Evolutionary conservation across 2,888 invertebrate species (phyloP).

Genomic region (Agrilus biguttatus): DNA sequence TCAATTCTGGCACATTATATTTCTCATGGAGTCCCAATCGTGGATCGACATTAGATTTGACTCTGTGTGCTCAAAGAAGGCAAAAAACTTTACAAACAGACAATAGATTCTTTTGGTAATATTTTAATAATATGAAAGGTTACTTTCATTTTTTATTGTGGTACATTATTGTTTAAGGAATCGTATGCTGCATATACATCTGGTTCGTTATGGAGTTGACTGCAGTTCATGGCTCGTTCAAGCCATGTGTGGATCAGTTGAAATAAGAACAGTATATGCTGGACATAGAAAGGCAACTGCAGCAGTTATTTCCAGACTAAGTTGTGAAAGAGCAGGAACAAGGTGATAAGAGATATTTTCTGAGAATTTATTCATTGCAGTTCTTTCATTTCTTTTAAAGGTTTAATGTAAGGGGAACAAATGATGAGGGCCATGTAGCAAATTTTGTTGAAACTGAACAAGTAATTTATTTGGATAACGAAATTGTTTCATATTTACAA

Average conservation of each 20-base stretch:
- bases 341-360: slow-evolving; percentile 29
- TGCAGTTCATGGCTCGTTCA: slow-evolving; percentile 85
- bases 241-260: slow-evolving; percentile 94
- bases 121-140: no score
- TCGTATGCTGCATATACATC: slow-evolving; percentile 84
- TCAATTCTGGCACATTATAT: slow-evolving; percentile 98
- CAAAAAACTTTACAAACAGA: slow-evolving; percentile 70
- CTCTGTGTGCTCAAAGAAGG: slow-evolving; percentile 83
- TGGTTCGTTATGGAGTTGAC: slow-evolving; percentile 83
- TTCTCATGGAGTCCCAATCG: slow-evolving; percentile 58
- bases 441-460: slow-evolving; percentile 99
- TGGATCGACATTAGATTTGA: slow-evolving; percentile 62
- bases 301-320: slow-evolving; percentile 88
- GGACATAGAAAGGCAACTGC: slow-evolving; percentile 88
- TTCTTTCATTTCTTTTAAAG: slow-evolving; percentile 24
- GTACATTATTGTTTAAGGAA: slow-evolving; percentile 44
- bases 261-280: slow-evolving; percentile 96
- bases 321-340: slow-evolving; percentile 96
- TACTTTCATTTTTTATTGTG: no score
- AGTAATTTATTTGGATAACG: slow-evolving; percentile 82
- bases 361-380: background rate
- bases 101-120: slow-evolving; percentile 91
- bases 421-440: slow-evolving; percentile 98
- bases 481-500: slow-evolving; percentile 78
- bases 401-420: slow-evolving; percentile 96